Evolutionary conservation across 1,140 invertebrate species (phyloP).

Genomic region (Chlorops oryzae): DNA sequence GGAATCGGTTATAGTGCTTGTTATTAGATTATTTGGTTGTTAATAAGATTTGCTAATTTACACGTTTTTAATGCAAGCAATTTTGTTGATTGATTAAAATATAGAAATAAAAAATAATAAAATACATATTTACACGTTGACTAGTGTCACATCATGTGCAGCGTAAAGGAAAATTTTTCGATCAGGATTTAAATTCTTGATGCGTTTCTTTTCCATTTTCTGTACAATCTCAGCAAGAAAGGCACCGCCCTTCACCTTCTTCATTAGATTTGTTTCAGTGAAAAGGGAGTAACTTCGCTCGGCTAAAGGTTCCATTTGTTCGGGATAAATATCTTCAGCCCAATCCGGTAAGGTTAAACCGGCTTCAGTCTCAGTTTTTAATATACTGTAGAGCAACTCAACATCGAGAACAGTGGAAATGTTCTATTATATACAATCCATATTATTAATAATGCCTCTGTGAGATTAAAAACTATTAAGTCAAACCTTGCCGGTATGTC

Average conservation of each 20-base stretch:
- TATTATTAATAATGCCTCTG: neutral
- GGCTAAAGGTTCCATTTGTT: slow-evolving; percentile 60
- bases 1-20: too few species aligned
- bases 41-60: too few species aligned
- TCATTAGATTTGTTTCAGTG: slow-evolving; percentile 63
- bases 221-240: slow-evolving; percentile 50
- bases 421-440: slow-evolving; percentile 38
- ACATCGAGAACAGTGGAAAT: slow-evolving; percentile 60
- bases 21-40: too few species aligned
- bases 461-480: neutral
- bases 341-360: slow-evolving; percentile 64
- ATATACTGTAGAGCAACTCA: slow-evolving; percentile 67
- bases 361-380: slow-evolving; percentile 63
- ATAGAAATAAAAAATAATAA: too few species aligned
- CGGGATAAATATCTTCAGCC: slow-evolving; percentile 64
- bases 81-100: too few species aligned
- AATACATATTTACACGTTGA: too few species aligned
- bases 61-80: too few species aligned
- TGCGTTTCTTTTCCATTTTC: slow-evolving; percentile 46
- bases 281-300: slow-evolving; percentile 63
- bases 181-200: slow-evolving; percentile 35
- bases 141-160: slow-evolving; percentile 68
- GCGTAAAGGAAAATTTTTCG: slow-evolving; percentile 60
- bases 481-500: slow-evolving; percentile 55
- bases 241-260: slow-evolving; percentile 65